These are phyloP conservation scores for Bostrychus sinensis DNA, from an alignment of 2,113 vertebrate species.

Conservation along the genomic window DNA sequence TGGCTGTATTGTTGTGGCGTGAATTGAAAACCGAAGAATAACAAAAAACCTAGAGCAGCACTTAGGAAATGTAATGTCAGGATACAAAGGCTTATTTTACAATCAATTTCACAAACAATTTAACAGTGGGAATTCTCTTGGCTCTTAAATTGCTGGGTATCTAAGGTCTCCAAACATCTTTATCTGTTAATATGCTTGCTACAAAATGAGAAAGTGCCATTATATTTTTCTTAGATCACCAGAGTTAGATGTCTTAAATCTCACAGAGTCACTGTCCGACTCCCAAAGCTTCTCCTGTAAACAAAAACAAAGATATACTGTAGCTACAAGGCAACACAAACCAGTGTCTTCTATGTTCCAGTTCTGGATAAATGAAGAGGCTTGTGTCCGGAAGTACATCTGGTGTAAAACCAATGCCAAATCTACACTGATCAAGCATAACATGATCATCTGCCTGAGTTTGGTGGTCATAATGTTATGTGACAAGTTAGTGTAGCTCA, in stretches of 20 bases:
- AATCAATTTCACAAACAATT: slow-evolving; percentile 27
- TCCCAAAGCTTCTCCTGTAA: not conserved
- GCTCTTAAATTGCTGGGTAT: slow-evolving; percentile 6
- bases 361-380: too few relatives aligned
- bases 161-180: slow-evolving; percentile 28
- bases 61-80: slow-evolving; percentile 2
- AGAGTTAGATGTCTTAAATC: slow-evolving; percentile 28
- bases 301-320: slow-evolving; percentile 39
- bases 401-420: too few relatives aligned
- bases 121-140: slow-evolving; percentile 6
- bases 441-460: too few relatives aligned
- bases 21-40: slow-evolving; percentile 17
- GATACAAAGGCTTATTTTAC: slow-evolving; percentile 21
- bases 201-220: slow-evolving; percentile 39
- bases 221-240: slow-evolving; percentile 35
- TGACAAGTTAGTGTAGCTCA: too few relatives aligned
- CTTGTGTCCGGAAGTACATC: too few relatives aligned
- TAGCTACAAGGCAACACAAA: too few relatives aligned
- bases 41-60: not conserved
- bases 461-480: too few relatives aligned
- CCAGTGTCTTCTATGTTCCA: too few relatives aligned
- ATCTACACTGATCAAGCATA: too few relatives aligned
- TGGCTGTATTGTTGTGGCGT: slow-evolving; percentile 7
- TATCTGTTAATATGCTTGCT: slow-evolving; percentile 9
- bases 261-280: slow-evolving; percentile 14